phyloP scores from a whole-genome alignment of 1,140 invertebrate species.

The Drosophila kohkoa region DNA sequence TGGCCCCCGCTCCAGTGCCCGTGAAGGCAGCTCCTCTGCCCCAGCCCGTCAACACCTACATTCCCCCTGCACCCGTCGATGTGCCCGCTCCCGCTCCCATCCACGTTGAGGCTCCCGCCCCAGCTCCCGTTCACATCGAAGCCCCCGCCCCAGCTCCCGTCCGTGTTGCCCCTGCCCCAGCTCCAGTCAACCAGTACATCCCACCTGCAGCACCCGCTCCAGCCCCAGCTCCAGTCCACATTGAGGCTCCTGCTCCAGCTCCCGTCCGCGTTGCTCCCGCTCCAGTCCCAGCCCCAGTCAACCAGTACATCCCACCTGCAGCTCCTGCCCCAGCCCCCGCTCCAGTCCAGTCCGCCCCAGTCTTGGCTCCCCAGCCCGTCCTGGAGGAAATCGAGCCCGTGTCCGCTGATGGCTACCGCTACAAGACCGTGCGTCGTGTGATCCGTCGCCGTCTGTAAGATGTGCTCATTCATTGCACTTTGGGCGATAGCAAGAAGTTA shows the following conservation, averaged over 20 bases:
- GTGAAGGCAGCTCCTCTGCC: constrained; percentile 33
- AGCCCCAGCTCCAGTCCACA: constrained; percentile 55
- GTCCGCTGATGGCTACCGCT: constrained; percentile 70
- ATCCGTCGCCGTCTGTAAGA: constrained; percentile 67
- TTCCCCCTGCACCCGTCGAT: constrained; percentile 54
- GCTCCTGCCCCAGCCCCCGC: constrained; percentile 52
- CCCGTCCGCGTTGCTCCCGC: not conserved
- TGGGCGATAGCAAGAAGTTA: constrained; percentile 33
- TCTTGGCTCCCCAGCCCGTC: constrained; percentile 62
- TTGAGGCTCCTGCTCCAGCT: constrained; percentile 19
- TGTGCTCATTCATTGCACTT: not conserved
- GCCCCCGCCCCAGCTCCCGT: constrained; percentile 33
- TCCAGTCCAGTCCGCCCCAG: constrained; percentile 22
- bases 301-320: constrained; percentile 26
- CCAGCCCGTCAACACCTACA: constrained; percentile 50
- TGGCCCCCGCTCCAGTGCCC: constrained; percentile 46
- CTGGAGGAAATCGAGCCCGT: constrained; percentile 75
- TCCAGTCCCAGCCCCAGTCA: constrained; percentile 34
- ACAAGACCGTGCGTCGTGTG: constrained; percentile 74
- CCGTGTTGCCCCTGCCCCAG: constrained; percentile 21
- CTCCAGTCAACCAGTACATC: constrained; percentile 46
- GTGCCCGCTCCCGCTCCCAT: constrained; percentile 54
- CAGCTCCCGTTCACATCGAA: constrained; percentile 24
- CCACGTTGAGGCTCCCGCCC: constrained; percentile 23
- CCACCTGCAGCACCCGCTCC: constrained; percentile 39